These are phyloP conservation scores for Invenusta paracnida DNA, from an alignment of 2,888 invertebrate genomes.

Conservation along the genomic window DNA sequence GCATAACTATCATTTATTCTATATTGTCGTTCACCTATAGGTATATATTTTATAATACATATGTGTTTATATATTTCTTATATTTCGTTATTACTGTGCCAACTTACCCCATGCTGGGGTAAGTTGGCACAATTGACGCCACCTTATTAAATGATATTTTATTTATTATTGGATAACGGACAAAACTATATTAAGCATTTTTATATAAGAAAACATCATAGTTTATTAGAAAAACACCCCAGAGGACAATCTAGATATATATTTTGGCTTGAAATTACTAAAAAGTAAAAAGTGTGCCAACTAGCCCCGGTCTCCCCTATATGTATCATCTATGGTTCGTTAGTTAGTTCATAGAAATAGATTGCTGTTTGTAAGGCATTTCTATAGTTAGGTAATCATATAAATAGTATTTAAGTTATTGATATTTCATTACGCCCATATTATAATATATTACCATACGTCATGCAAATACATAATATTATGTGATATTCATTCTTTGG, in stretches of 20 bases:
- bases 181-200: not conserved
- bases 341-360: no score
- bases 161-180: slow-evolving; percentile 6
- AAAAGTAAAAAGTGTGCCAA: not conserved
- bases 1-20: not conserved
- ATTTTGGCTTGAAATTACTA: not conserved
- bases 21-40: not conserved
- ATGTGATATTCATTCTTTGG: no score
- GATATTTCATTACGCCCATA: no score
- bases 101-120: slow-evolving; percentile 18
- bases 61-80: not conserved
- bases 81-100: slow-evolving; percentile 27
- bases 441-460: no score
- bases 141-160: slow-evolving; percentile 18
- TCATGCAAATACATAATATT: no score
- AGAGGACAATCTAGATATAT: not conserved
- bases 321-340: no score
- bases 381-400: no score
- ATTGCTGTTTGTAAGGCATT: no score
- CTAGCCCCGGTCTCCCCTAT: slow-evolving; percentile 11
- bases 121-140: slow-evolving; percentile 24
- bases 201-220: slow-evolving; percentile 12
- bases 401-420: no score
- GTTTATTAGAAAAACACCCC: not conserved
- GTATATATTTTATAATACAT: slow-evolving; percentile 22